Conservation (phyloP, 1,140 invertebrate species). For the Ooceraea biroi region DNA sequence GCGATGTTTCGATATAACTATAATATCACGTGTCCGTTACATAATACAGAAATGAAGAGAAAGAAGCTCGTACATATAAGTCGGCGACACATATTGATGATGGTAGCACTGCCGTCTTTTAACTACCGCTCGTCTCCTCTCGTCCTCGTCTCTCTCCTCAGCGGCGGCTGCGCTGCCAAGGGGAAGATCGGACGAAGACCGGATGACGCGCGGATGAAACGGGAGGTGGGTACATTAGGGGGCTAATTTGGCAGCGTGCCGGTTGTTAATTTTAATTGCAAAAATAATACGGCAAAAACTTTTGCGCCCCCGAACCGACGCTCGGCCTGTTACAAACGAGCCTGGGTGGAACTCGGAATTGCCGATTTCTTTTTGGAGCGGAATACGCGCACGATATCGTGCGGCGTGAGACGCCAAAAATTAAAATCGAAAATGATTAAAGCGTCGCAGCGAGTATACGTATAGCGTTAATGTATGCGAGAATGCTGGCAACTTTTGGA, state of each 20-base stretch:
- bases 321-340: constrained; percentile 61
- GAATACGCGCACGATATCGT: constrained; percentile 35
- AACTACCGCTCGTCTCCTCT: constrained; percentile 56
- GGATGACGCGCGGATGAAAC: constrained; percentile 64
- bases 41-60: constrained; percentile 64
- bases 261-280: constrained; percentile 85
- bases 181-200: constrained; percentile 66
- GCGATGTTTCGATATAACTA: constrained; percentile 63
- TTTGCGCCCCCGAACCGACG: constrained; percentile 52
- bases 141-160: constrained; percentile 30
- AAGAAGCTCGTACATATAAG: constrained; percentile 73
- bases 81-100: constrained; percentile 74
- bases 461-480: not conserved
- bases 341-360: constrained; percentile 44
- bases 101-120: constrained; percentile 63
- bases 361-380: constrained; percentile 53
- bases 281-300: constrained; percentile 81
- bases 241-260: constrained; percentile 84
- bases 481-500: not conserved
- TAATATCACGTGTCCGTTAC: constrained; percentile 64
- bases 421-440: constrained; percentile 54
- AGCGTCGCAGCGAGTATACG: not conserved
- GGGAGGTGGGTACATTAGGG: constrained; percentile 79
- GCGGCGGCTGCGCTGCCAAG: constrained; percentile 58
- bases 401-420: constrained; percentile 33